These are phyloP conservation scores for Sparidentex hasta DNA, from an alignment of 2,797 vertebrate species.

Conservation along the genomic window DNA sequence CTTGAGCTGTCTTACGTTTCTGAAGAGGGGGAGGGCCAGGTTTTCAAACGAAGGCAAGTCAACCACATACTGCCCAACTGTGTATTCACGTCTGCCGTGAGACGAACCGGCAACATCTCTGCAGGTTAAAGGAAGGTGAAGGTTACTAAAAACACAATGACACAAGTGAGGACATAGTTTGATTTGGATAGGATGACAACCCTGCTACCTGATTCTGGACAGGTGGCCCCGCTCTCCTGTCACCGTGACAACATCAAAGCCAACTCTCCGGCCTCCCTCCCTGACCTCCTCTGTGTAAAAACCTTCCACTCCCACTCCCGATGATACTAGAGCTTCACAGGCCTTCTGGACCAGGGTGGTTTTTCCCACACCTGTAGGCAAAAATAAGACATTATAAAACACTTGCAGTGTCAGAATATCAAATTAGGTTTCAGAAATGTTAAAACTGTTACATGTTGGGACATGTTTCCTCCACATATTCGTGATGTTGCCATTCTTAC, in stretches of 20 bases:
- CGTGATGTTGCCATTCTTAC: not conserved
- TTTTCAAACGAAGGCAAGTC: constrained; percentile 93
- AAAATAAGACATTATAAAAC: constrained; percentile 17
- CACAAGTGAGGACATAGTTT: constrained; percentile 19
- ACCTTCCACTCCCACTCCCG: constrained; percentile 86
- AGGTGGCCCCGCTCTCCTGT: constrained; percentile 90
- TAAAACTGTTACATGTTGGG: no score
- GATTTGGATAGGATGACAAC: constrained; percentile 25
- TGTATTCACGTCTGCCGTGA: constrained; percentile 81
- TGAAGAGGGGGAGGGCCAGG: constrained; percentile 91
- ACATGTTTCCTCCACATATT: not conserved
- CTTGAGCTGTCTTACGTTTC: constrained; percentile 84
- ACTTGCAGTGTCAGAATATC: not conserved
- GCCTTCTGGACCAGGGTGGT: constrained; percentile 95
- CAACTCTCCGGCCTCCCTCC: constrained; percentile 90
- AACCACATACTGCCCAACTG: constrained; percentile 94
- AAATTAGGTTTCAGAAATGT: not conserved
- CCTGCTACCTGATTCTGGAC: constrained; percentile 91
- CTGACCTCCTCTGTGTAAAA: constrained; percentile 98
- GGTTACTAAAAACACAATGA: constrained; percentile 37
- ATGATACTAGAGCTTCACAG: constrained; percentile 86
- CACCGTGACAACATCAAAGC: constrained; percentile 96
- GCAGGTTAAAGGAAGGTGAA: constrained; percentile 30
- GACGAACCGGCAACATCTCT: constrained; percentile 71
- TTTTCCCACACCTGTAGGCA: constrained; percentile 92